Base-by-base conservation (phyloP, 2,113 vertebrate genomes). In the Callipepla californica region DNA sequence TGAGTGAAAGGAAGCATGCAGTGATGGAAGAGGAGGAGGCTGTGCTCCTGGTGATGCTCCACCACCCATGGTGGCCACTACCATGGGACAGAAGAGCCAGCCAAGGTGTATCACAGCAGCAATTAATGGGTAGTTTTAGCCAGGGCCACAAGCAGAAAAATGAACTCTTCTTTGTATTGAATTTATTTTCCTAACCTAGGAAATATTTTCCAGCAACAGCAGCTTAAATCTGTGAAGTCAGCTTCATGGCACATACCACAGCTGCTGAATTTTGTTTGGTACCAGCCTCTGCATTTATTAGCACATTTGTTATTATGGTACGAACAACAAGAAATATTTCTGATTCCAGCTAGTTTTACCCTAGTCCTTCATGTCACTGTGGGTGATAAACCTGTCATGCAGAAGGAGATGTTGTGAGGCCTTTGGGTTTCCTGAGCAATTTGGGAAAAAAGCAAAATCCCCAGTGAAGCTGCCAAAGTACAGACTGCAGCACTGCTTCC, bases 181-280 rank as follows among this genome's bases (percentile, higher is more conserved):
- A 36, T 77, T 87, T 87, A 57, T 94, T 90, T 87, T 51, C 59
- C 14, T 45, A 58, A 25, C 58, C 84, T 51, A 82, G 66, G 65
- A 85, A 70, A 32, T 32, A 6, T 28, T 80, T 89, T 82, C 32
- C 77, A 62, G 16, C 14, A 82, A 14, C n/a, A 82, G 13, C 63
- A 87, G 34, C 47, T 70, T 87, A 47, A 87, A 77, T 34, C 44
- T 75, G 21, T 10, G 55, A 92, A 28, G 79, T 77, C 47, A 69
- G 30, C 3, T 6, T 42, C 28, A 25, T 53, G 38, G 21, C 70
- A 92, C 36, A 53, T 80, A 69, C 17, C 32, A 48, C 58, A 93
- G 87, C 87, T 93, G 87, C 63, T 94, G 82, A 67, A 61, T 92
- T 85, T 85, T 80, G 67, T 42, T 74, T 67, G 13, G 12, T 82